phyloP scores from a whole-genome alignment of 1,140 invertebrate species.

The Lasaia peninsularis region DNA sequence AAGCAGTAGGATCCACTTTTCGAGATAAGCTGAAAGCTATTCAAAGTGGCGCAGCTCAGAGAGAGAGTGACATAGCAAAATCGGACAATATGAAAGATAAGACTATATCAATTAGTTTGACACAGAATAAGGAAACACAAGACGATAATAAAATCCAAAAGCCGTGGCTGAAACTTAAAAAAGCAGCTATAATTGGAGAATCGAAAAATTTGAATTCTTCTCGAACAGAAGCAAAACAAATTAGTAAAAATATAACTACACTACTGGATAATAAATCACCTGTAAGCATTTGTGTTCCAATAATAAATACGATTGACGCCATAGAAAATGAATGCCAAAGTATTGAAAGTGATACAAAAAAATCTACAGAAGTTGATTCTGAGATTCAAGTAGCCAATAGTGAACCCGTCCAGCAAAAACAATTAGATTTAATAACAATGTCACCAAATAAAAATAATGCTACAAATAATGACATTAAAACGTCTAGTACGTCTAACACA shows the following conservation, averaged over 20 bases:
- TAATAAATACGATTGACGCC: slow-evolving; percentile 62
- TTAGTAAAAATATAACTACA: slow-evolving; percentile 30
- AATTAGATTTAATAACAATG: slow-evolving; percentile 58
- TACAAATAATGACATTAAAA: slow-evolving; percentile 41
- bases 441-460: slow-evolving; percentile 50
- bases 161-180: slow-evolving; percentile 79
- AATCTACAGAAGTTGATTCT: slow-evolving; percentile 50
- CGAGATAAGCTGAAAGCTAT: slow-evolving; percentile 71
- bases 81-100: slow-evolving; percentile 47
- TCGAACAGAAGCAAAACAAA: slow-evolving; percentile 51
- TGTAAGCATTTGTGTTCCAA: slow-evolving; percentile 54
- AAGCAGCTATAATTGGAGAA: slow-evolving; percentile 75
- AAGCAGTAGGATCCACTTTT: slow-evolving; percentile 66
- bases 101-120: slow-evolving; percentile 26
- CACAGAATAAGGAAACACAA: slow-evolving; percentile 47
- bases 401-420: slow-evolving; percentile 59
- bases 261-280: slow-evolving; percentile 31
- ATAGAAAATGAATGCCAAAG: slow-evolving; percentile 70
- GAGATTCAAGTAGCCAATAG: slow-evolving; percentile 54
- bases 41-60: slow-evolving; percentile 40
- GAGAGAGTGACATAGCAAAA: slow-evolving; percentile 28
- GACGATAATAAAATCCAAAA: slow-evolving; percentile 60
- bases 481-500: slow-evolving; percentile 39
- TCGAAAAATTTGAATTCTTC: slow-evolving; percentile 59
- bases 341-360: slow-evolving; percentile 49